Evolutionary conservation across 2,888 invertebrate genomes (phyloP), one percentile per base, ranked within the genome.

Genomic region (Myopa tessellatipennis): DNA sequence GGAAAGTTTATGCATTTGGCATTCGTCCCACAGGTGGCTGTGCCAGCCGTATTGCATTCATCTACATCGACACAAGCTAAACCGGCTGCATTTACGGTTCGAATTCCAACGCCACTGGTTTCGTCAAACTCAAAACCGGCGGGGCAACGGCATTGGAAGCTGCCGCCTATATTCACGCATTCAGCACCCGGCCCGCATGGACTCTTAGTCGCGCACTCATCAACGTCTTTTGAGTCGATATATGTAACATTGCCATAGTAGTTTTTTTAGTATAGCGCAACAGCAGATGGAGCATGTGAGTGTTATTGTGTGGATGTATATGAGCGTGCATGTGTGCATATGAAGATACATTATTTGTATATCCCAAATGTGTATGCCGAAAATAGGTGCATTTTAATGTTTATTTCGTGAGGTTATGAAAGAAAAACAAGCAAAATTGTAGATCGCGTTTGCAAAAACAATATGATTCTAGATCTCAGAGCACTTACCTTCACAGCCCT

Each of bases 1-100:
- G 93, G 93, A 74, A 93, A 92, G 89, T 96, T 96, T 89, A 93
- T 92, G 90, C 95, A 96, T 89, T 93, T 93, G 82, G 95, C 94
- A 89, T 95, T 94, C 84, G 91, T 91, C 81, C 94, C 94, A 87
- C 95, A 96, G 88, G 94, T 94, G 86, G 92, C 90, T 76, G 94
- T 93, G 85, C 92, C 91, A 81, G 91, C 86, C 82, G 91, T 90
- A 79, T 91, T 91, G 88, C 95, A 95, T 88, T 95, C 95, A 90
- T 95, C 93, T 87, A 94, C 90, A 89, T 95, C 95, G 86, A 92
- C 87, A 87, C 94, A 94, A 83, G 92, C 92, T 83, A 92, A 90
- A 67, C 91, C 89, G 68, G 86, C 87, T 78, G 87, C 87, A 63
- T 82, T 81, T 63, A 65, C 78, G 40, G 10, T 89, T 79, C 52